Evolutionary conservation across 2,113 vertebrate genomes (phyloP), one percentile per base, ranked within the genome.

Genomic region (Cyprinodon variegatus): DNA sequence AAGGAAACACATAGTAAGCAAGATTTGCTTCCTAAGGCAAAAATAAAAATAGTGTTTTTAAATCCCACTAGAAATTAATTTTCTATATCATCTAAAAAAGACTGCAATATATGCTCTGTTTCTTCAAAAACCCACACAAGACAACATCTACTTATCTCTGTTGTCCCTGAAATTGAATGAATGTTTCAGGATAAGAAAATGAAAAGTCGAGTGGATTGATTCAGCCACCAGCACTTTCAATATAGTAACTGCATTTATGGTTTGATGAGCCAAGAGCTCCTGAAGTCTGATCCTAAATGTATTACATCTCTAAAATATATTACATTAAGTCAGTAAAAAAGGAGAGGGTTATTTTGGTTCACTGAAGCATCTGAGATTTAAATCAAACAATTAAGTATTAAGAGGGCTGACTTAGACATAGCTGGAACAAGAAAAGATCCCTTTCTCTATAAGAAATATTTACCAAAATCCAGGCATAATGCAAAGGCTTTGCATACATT

Each of bases 131-230:
- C 75, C 40, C 50, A 57, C 76, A 70, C 43, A 41, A 77, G 40
- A 64, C 46, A 68, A 81, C 79, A 84, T 84, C 68, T 71, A 88
- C 79, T 76, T 78, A 78, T 81, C 68, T 72, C 50, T n/a, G 65
- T 68, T 82, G 77, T 84, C 88, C 74, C 80, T 82, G 78, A 82
- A 76, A 87, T 36, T 73, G 78, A 81, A 81, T 71, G 67, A 79
- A 77, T 60, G 62, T 50, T 79, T 67, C 60, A 10, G 53, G 60
- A 57, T 61, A 68, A 70, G 68, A 66, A 40, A 82, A 65, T 60
- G 39, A 83, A 79, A 77, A 79, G 37, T 9, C 38, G 84, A 73
- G 17, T 64, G 36, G 77, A 88, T 73, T 22, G 78, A 86, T 88
- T 77, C 46, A 57, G n/a, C 81, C 50, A 78, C 46, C 65, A 68